Conservation (phyloP, 2,113 vertebrate genomes). For the Colaptes auratus region DNA sequence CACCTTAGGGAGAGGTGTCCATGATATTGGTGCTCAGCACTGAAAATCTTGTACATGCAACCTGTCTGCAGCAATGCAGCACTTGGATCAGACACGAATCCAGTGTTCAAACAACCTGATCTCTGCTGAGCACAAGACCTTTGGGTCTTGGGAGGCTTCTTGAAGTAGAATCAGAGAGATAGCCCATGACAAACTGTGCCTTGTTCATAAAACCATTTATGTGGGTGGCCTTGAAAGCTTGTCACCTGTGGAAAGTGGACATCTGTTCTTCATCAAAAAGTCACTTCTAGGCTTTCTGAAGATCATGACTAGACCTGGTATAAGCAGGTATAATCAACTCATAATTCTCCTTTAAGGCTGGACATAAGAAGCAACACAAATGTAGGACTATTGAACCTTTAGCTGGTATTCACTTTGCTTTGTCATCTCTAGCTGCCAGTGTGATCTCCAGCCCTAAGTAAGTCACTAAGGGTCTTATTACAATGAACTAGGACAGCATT, state of each 20-base stretch:
- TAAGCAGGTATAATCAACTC: not conserved
- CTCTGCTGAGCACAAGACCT: not conserved
- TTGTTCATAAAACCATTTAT: not conserved
- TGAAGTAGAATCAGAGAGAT: not conserved
- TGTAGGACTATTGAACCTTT: not conserved
- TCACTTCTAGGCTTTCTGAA: not conserved
- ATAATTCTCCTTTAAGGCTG: not conserved
- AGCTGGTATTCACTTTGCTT: not conserved
- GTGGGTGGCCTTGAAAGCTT: not conserved
- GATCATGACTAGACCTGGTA: not conserved
- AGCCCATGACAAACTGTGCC: not conserved
- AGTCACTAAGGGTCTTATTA: not conserved
- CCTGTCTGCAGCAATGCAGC: not conserved
- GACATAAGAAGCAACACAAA: not conserved
- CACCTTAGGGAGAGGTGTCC: not conserved
- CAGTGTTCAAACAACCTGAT: not conserved
- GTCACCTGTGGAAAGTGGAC: not conserved
- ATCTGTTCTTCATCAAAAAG: not conserved
- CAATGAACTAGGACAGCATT: not conserved
- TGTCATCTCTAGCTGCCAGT: not conserved
- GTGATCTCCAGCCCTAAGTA: not conserved
- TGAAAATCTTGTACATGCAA: not conserved
- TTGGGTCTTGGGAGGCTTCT: not conserved
- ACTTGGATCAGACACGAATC: not conserved
- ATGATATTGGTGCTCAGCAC: not conserved